Conservation (phyloP, 1,140 invertebrate species). For the Eulimnadia texana region DNA sequence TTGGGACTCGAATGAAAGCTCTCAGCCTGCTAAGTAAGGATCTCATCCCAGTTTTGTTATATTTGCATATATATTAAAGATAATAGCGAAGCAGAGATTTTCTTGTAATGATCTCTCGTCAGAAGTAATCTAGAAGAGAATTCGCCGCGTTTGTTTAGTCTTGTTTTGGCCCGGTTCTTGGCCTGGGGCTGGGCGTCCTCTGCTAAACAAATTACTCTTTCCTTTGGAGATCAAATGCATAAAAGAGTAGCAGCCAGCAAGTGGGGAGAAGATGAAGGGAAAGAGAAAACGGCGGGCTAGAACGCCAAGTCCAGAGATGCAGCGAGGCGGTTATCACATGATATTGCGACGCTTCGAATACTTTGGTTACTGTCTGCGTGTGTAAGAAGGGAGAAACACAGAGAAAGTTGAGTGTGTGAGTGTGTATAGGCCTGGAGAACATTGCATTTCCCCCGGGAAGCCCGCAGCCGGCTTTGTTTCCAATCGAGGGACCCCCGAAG, state of each 20-base stretch:
- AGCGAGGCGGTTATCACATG: not conserved
- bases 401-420: conserved; percentile 1
- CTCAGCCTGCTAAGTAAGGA: too few species aligned
- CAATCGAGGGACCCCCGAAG: conserved; percentile 16
- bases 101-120: not conserved
- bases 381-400: not conserved
- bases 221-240: not conserved
- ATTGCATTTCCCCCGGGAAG: conserved; percentile 13
- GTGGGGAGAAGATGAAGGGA: not conserved
- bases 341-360: not conserved
- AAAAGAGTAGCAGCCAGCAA: not conserved
- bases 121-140: not conserved
- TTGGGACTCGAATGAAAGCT: too few species aligned
- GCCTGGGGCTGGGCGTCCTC: too few species aligned
- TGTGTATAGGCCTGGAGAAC: conserved; percentile 5
- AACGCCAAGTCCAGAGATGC: too few species aligned
- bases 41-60: too few species aligned
- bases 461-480: conserved; percentile 15
- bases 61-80: too few species aligned
- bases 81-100: too few species aligned
- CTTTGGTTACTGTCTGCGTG: not conserved
- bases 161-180: not conserved
- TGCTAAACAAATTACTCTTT: not conserved
- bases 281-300: too few species aligned
- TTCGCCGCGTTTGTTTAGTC: not conserved